Percentiles rank a stretch among this genome's conserved stretches.
Conservation (phyloP, 1,140 invertebrate species). For the Microplitis mediator region DNA sequence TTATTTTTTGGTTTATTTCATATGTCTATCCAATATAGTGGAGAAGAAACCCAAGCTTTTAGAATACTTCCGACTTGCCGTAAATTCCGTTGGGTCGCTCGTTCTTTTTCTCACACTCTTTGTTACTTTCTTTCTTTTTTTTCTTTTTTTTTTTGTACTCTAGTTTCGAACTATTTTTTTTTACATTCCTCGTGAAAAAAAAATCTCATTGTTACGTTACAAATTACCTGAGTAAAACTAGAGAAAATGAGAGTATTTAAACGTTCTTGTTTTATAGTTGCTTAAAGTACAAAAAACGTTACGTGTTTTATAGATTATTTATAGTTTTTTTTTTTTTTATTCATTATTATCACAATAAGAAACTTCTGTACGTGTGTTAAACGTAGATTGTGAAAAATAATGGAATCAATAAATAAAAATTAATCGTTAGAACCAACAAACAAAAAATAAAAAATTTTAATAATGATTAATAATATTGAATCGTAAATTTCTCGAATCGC, state of each 20-base stretch:
- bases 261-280: too few species aligned
- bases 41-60: conserved; percentile 47
- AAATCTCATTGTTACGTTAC: neutral
- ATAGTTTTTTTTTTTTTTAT: too few species aligned
- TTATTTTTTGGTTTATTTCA: neutral
- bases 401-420: conserved; percentile 6
- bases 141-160: neutral
- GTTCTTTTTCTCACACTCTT: conserved; percentile 25
- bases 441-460: conserved; percentile 34
- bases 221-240: conserved; percentile 1
- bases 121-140: neutral
- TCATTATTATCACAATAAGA: too few species aligned
- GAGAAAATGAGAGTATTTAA: conserved; percentile 2
- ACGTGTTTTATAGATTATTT: too few species aligned
- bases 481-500: conserved; percentile 40
- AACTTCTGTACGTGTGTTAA: too few species aligned
- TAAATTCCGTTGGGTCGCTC: conserved; percentile 48
- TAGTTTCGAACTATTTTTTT: conserved; percentile 4
- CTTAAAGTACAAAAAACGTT: too few species aligned
- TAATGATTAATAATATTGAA: conserved; percentile 38
- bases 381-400: neutral
- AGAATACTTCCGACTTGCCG: conserved; percentile 51
- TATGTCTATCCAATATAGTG: conserved; percentile 44
- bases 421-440: neutral
- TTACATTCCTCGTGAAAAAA: conserved; percentile 20